phyloP scores from a whole-genome alignment of 1,140 invertebrate species.

The Oreohelix idahoensis region DNA sequence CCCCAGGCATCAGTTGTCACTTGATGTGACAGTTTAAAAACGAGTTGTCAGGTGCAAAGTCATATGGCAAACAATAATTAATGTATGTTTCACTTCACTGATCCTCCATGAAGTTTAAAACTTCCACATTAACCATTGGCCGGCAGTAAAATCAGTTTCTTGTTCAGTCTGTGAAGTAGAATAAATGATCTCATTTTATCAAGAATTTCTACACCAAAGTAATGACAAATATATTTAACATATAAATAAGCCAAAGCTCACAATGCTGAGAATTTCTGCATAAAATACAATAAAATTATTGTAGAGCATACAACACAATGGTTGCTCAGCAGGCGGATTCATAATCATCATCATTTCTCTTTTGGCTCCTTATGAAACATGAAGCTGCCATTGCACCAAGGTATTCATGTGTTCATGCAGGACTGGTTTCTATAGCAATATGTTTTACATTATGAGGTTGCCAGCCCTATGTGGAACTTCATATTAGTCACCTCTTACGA shows the following conservation, averaged over 20 bases:
- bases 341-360: too few relatives aligned
- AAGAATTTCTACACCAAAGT: too few relatives aligned
- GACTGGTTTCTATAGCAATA: too few relatives aligned
- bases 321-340: too few relatives aligned
- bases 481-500: too few relatives aligned
- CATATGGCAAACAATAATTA: background rate
- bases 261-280: background rate
- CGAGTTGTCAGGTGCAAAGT: background rate
- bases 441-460: too few relatives aligned
- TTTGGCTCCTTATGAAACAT: too few relatives aligned
- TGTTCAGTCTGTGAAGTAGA: background rate
- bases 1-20: background rate
- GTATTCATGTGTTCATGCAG: too few relatives aligned
- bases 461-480: too few relatives aligned
- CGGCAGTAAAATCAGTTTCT: background rate
- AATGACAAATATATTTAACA: too few relatives aligned
- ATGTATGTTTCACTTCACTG: background rate
- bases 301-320: too few relatives aligned
- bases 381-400: too few relatives aligned
- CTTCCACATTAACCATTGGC: background rate
- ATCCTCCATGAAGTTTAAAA: background rate
- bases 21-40: background rate
- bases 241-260: background rate
- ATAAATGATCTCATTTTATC: background rate
- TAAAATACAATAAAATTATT: background rate